These are phyloP conservation scores for Caenorhabditis virilis DNA, from an alignment of 2,888 invertebrate genomes.

Conservation along the genomic window DNA sequence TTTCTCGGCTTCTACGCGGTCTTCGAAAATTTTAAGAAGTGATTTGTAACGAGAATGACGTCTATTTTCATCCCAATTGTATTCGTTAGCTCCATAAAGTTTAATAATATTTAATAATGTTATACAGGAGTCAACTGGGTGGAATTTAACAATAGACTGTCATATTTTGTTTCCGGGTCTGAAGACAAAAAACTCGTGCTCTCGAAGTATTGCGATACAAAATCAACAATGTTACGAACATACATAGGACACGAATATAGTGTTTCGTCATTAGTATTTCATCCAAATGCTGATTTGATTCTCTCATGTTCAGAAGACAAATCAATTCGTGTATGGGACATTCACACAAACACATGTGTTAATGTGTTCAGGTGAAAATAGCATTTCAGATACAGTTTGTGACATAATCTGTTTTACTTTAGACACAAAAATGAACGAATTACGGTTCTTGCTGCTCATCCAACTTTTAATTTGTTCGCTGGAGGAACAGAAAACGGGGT, in stretches of 20 bases:
- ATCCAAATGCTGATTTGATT: slow-evolving; percentile 91
- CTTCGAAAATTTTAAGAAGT: too few species aligned
- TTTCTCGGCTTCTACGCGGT: too few species aligned
- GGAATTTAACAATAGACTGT: slow-evolving; percentile 89
- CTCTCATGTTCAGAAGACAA: slow-evolving; percentile 97
- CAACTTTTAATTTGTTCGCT: slow-evolving; percentile 91
- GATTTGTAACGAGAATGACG: too few species aligned
- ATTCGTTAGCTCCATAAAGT: too few species aligned
- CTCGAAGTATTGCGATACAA: slow-evolving; percentile 78
- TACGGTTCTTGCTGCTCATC: slow-evolving; percentile 95
- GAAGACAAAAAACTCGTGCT: slow-evolving; percentile 95
- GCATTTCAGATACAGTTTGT: not conserved
- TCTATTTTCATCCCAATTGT: too few species aligned
- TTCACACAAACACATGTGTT: slow-evolving; percentile 88
- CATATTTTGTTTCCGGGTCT: slow-evolving; percentile 92
- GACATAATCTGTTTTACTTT: slow-evolving; percentile 7
- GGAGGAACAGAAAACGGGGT: slow-evolving; percentile 99
- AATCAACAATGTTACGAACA: slow-evolving; percentile 94
- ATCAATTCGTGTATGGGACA: slow-evolving; percentile 97
- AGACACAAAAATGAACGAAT: slow-evolving; percentile 91
- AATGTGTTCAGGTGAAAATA: slow-evolving; percentile 79
- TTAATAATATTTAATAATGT: too few species aligned
- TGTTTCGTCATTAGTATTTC: slow-evolving; percentile 94
- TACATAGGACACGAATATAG: slow-evolving; percentile 99
- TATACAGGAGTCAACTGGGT: slow-evolving; percentile 99